These are phyloP conservation scores for Lycophotia porphyrea DNA, from an alignment of 2,888 invertebrate species.

Conservation along the genomic window DNA sequence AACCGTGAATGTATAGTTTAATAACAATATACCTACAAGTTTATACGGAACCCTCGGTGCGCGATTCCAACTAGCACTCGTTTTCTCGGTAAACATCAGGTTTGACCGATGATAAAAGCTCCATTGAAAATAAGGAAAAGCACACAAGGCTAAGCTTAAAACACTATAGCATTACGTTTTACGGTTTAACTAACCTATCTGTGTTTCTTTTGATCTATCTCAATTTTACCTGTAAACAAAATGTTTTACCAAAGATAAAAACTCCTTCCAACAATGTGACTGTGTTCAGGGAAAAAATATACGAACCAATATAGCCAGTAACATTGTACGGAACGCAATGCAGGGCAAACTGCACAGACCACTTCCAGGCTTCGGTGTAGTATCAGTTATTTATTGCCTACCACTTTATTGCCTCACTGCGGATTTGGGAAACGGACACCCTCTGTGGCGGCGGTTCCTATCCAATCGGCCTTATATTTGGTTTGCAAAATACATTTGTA, in stretches of 20 bases:
- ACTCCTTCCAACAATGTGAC: not conserved
- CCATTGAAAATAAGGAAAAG: not conserved
- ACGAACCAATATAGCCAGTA: conserved; percentile 20
- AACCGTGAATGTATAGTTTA: no score
- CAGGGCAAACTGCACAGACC: conserved; percentile 71
- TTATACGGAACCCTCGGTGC: no score
- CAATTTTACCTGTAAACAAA: not conserved
- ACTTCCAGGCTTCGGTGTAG: conserved; percentile 72
- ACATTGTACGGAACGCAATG: conserved; percentile 43
- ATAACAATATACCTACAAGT: no score
- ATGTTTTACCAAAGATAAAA: conserved; percentile 3
- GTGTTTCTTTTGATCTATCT: not conserved
- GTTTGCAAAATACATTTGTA: conserved; percentile 66
- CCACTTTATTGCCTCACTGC: conserved; percentile 70
- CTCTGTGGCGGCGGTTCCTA: conserved; percentile 68
- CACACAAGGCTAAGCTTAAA: not conserved
- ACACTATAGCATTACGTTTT: not conserved
- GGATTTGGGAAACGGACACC: conserved; percentile 69
- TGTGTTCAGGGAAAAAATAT: conserved; percentile 29
- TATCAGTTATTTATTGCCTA: conserved; percentile 79
- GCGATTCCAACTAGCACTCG: no score
- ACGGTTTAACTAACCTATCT: not conserved
- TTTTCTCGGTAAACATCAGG: not conserved
- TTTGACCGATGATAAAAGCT: not conserved
- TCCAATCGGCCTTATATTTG: conserved; percentile 70